A percentile compares a stretch with the other conserved stretches of the same genome.
These are phyloP conservation scores for Zeuzera pyrina DNA, from an alignment of 2,888 invertebrate species.

Conservation along the genomic window DNA sequence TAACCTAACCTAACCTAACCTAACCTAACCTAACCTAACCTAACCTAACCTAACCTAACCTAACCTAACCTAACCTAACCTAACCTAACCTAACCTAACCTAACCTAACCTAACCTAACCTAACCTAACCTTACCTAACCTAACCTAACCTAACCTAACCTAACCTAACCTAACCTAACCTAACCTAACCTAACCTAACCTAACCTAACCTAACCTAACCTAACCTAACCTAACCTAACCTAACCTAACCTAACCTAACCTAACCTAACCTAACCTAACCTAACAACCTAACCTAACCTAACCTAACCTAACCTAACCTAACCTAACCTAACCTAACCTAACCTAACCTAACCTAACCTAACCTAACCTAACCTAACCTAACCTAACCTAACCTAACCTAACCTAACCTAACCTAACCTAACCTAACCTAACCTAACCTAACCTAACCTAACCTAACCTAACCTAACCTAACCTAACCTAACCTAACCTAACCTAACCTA, in stretches of 20 bases:
- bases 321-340: slow-evolving; percentile 11
- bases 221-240: slow-evolving; percentile 12
- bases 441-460: slow-evolving; percentile 2
- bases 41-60: slow-evolving; percentile 9
- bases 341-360: slow-evolving; percentile 10
- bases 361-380: slow-evolving; percentile 10
- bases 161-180: slow-evolving; percentile 10
- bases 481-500: slow-evolving; percentile 6
- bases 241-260: slow-evolving; percentile 12
- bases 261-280: slow-evolving; percentile 12
- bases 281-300: slow-evolving; percentile 12
- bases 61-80: slow-evolving; percentile 9
- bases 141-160: slow-evolving; percentile 6
- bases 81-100: slow-evolving; percentile 9
- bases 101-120: slow-evolving; percentile 9
- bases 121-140: slow-evolving; percentile 7
- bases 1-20: slow-evolving; percentile 12
- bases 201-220: slow-evolving; percentile 12
- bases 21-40: slow-evolving; percentile 11
- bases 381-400: slow-evolving; percentile 4
- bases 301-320: slow-evolving; percentile 10
- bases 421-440: slow-evolving; percentile 2
- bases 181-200: slow-evolving; percentile 12
- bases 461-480: slow-evolving; percentile 2
- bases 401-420: slow-evolving; percentile 2